Base-by-base conservation (phyloP, 2,888 invertebrate genomes). In the Oscheius sp. region DNA sequence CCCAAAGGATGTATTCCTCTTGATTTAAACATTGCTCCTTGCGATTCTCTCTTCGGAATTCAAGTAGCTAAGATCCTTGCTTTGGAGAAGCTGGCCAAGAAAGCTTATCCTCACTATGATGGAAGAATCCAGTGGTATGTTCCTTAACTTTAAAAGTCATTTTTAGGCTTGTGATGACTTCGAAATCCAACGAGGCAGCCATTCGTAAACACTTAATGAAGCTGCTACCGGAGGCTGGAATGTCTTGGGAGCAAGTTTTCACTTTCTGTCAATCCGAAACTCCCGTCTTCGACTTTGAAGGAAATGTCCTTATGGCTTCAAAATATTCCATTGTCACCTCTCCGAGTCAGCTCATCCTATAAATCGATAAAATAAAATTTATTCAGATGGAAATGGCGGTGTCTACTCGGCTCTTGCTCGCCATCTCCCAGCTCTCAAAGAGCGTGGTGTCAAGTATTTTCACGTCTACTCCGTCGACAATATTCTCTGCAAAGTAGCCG, bases 381-480 rank as follows among this genome's bases (percentile, higher is more conserved):
- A 51, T 59, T 49, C 80, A 89, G 89, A 90, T 86, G 90, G 90
- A 17, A 90, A 90, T 83, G 90, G 90, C 49, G 90, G 90, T 6
- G 74, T 90, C 45, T 90, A 89, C 82, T 84, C 86, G 28, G 89
- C 89, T 14, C 87, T 98, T 70, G 67, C 78, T 4, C 73, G 80
- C 28, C 78, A 87, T n/a, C 57, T 86, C 50, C 67, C 74, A 14
- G 87, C 68, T 36, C 63, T 82, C 44, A 88, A 90, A 38, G 88
- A 88, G 47, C 90, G 94, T 64, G 93, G 93, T 3, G 90, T 98
- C 9, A 67, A 67, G 30, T 95, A 94, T 86, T 87, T 98, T 22
- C 97, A 99, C 86, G 94, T 92, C 0, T 96, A 97, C 89, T 95
- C 97, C 71, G 97, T 99, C 1, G 98, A 99, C 86, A 99, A 99